A percentile compares a stretch with the other conserved stretches of the same genome.
Evolutionary conservation across 2,888 invertebrate genomes (phyloP).

Genomic region (Dicyrtomina minuta): DNA sequence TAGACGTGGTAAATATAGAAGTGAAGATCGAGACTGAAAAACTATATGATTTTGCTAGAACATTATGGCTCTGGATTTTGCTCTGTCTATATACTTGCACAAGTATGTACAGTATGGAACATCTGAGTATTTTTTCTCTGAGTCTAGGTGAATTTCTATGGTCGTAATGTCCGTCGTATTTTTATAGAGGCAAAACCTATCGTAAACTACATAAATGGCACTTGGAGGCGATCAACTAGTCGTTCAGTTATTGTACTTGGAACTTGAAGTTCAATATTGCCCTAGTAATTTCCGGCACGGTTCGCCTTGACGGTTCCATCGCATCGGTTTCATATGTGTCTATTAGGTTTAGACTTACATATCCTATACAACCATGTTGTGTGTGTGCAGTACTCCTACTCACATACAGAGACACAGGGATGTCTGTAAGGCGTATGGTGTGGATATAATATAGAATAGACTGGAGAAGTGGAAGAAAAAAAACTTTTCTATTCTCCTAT

Average conservation of each 20-base stretch:
- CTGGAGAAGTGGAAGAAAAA: not conserved
- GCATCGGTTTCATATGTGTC: conserved; percentile 17
- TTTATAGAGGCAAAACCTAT: conserved; percentile 35
- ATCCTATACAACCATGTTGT: not conserved
- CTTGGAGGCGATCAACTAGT: conserved; percentile 40
- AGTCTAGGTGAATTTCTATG: conserved; percentile 23
- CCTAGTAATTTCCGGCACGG: conserved; percentile 41
- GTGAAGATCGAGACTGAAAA: too few relatives aligned
- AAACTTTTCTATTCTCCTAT: not conserved
- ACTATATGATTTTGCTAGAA: too few relatives aligned
- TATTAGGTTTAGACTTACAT: conserved; percentile 13
- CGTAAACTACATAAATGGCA: conserved; percentile 42
- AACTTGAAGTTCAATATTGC: conserved; percentile 39
- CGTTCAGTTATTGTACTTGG: conserved; percentile 40
- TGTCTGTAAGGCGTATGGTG: too few relatives aligned
- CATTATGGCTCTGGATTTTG: too few relatives aligned
- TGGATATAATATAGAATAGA: not conserved
- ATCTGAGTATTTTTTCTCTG: too few relatives aligned
- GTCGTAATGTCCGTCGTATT: conserved; percentile 40
- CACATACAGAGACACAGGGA: not conserved
- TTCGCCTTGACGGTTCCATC: conserved; percentile 20
- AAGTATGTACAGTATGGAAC: too few relatives aligned
- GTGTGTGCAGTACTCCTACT: not conserved
- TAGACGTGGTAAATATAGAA: too few relatives aligned
- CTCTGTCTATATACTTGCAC: too few relatives aligned